A percentile compares a stretch with the other conserved stretches of the same genome.
Evolutionary conservation across 2,113 vertebrate species (phyloP).

Genomic region (Dascyllus trimaculatus): DNA sequence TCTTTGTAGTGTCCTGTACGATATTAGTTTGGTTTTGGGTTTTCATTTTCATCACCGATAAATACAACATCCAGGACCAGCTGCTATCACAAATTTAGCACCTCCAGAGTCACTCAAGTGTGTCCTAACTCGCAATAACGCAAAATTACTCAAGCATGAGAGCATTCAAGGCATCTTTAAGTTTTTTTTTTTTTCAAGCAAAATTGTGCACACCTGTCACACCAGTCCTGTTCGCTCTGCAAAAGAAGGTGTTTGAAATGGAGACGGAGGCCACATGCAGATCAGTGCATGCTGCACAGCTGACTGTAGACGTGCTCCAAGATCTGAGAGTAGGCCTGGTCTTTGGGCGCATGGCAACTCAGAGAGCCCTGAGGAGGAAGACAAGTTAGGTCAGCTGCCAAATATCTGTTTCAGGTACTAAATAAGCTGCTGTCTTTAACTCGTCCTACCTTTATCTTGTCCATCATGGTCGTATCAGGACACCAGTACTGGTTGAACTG

Average conservation of each 20-base stretch:
- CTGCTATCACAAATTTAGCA: conserved; percentile 20
- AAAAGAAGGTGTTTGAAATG: neutral
- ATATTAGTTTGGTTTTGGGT: neutral
- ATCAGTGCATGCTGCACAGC: conserved; percentile 84
- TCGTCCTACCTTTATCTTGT: conserved; percentile 92
- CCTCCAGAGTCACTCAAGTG: conserved; percentile 1
- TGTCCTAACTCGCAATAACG: conserved; percentile 14
- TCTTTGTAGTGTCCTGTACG: conserved; percentile 12
- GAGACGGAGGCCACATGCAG: conserved; percentile 2
- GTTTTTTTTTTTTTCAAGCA: conserved; percentile 48
- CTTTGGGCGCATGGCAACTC: conserved; percentile 93
- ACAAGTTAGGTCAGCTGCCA: neutral
- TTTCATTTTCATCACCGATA: neutral
- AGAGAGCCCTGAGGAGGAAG: conserved; percentile 88
- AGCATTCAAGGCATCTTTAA: conserved; percentile 60
- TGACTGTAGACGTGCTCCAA: conserved; percentile 93
- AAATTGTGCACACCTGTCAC: conserved; percentile 12
- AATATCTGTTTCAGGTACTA: too few relatives aligned
- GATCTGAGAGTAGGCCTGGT: conserved; percentile 91
- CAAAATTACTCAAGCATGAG: conserved; percentile 9
- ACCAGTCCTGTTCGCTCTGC: conserved; percentile 7
- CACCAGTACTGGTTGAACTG: conserved; percentile 93
- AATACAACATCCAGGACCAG: conserved; percentile 18
- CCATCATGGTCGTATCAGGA: conserved; percentile 92
- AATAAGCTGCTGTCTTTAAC: neutral